Conservation (phyloP, 2,113 vertebrate species). For the Neolamprologus toae region DNA sequence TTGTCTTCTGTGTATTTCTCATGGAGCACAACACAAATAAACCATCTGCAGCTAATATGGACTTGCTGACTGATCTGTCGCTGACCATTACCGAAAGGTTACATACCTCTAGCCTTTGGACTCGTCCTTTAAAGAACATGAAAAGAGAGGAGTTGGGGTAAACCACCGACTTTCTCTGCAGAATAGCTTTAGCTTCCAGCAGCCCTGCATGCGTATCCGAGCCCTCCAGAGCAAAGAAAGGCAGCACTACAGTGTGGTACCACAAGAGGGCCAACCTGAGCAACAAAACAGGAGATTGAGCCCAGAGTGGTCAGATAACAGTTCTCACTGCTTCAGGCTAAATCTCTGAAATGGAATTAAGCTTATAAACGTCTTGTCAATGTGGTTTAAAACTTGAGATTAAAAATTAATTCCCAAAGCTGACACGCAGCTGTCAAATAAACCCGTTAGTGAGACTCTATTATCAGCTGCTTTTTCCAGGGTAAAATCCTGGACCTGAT, state of each 20-base stretch:
- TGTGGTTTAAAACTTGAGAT: background rate
- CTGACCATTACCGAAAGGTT: background rate
- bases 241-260: constrained; percentile 97
- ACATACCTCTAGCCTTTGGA: constrained; percentile 91
- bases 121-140: constrained; percentile 97
- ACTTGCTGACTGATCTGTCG: background rate
- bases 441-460: background rate
- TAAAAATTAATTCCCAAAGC: background rate
- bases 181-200: constrained; percentile 91
- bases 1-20: background rate
- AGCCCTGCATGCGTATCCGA: constrained; percentile 85
- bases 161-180: constrained; percentile 89
- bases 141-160: constrained; percentile 98
- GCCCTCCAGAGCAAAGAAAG: constrained; percentile 96
- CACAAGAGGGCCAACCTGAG: constrained; percentile 90
- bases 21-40: background rate
- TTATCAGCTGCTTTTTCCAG: background rate
- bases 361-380: background rate
- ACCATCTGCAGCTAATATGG: background rate
- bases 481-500: background rate
- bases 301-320: background rate
- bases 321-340: background rate
- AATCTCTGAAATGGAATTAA: background rate
- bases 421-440: background rate
- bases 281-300: background rate